phyloP scores from a whole-genome alignment of 2,113 vertebrate species.

The Rhinogobius similis region DNA sequence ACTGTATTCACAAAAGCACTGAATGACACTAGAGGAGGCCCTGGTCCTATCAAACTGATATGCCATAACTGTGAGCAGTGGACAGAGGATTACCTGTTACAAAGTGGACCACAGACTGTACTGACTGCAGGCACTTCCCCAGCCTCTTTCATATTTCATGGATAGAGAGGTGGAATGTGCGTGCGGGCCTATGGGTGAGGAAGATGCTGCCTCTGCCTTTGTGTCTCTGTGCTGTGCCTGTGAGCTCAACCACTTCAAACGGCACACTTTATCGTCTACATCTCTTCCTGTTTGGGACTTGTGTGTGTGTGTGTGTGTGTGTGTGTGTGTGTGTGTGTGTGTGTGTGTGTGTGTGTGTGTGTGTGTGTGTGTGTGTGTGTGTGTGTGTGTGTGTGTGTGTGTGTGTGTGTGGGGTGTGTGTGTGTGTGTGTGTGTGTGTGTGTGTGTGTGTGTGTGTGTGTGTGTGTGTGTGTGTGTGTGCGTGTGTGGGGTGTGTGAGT shows the following conservation, averaged over 20 bases:
- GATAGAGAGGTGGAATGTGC: slow-evolving; percentile 38
- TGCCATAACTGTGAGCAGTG: slow-evolving; percentile 22
- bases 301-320: slow-evolving; percentile 40
- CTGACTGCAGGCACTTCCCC: slow-evolving; percentile 16
- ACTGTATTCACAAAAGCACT: slow-evolving; percentile 5
- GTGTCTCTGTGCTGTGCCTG: slow-evolving; percentile 43
- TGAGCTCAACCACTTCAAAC: slow-evolving; percentile 66
- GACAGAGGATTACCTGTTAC: slow-evolving; percentile 4
- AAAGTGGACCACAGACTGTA: slow-evolving; percentile 16
- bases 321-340: slow-evolving; percentile 35
- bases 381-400: slow-evolving; percentile 37
- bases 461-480: slow-evolving; percentile 40
- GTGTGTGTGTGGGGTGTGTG: slow-evolving; percentile 40
- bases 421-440: slow-evolving; percentile 20
- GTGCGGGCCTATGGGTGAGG: slow-evolving; percentile 37
- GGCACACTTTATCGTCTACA: slow-evolving; percentile 56
- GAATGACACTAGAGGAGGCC: slow-evolving; percentile 8
- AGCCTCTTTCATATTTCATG: slow-evolving; percentile 18
- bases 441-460: neutral
- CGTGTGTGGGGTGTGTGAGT: slow-evolving; percentile 29
- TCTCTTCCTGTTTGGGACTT: slow-evolving; percentile 59
- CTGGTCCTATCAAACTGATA: slow-evolving; percentile 27
- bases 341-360: no score
- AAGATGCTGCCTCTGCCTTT: slow-evolving; percentile 35
- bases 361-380: slow-evolving; percentile 29